Percentiles rank a stretch among this genome's conserved stretches.
These are phyloP conservation scores for Steinernema hermaphroditum DNA, from an alignment of 2,888 invertebrate genomes.

Conservation along the genomic window DNA sequence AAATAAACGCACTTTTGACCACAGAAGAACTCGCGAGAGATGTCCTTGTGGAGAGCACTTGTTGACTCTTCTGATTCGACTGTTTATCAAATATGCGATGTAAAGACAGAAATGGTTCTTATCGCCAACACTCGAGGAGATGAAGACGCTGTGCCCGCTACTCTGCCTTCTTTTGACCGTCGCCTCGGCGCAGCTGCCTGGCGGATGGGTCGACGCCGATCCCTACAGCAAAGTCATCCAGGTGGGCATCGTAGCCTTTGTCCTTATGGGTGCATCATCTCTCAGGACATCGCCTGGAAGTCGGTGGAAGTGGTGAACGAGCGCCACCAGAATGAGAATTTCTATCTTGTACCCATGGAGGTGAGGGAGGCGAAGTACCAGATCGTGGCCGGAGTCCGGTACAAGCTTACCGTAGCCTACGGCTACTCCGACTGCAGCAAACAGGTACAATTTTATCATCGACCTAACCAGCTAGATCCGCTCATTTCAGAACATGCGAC, in stretches of 20 bases:
- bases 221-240: background rate
- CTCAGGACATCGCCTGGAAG: conserved; percentile 1
- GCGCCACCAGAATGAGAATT: background rate
- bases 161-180: background rate
- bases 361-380: background rate
- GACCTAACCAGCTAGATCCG: too few species aligned
- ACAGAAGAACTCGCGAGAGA: too few species aligned
- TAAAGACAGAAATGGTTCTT: too few species aligned
- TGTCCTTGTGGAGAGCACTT: too few species aligned
- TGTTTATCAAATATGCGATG: too few species aligned
- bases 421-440: background rate
- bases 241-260: background rate
- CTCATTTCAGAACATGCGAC: background rate
- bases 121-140: background rate
- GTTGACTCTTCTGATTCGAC: too few species aligned
- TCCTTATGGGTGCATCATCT: background rate
- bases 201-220: background rate
- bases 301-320: background rate
- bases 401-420: background rate
- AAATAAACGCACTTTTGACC: too few species aligned
- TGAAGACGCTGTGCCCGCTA: background rate
- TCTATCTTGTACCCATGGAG: background rate
- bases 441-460: background rate
- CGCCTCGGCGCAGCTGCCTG: background rate
- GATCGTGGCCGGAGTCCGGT: conserved; percentile 1